Percentiles rank a stretch among this genome's conserved stretches.
These are phyloP conservation scores for Falco cherrug DNA, from an alignment of 2,797 vertebrate genomes.

Conservation along the genomic window DNA sequence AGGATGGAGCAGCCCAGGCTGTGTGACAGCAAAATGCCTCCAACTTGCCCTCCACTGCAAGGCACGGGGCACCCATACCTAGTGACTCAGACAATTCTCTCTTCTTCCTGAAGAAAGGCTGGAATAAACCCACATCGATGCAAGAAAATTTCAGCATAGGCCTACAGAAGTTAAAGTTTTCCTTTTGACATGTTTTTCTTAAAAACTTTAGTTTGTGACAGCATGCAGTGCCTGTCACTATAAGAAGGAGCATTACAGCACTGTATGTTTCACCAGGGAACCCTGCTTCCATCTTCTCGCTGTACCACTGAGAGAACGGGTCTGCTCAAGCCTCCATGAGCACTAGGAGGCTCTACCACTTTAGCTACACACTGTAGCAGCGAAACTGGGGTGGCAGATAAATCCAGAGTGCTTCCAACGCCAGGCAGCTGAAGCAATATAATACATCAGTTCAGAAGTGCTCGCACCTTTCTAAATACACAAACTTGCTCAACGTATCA, in stretches of 20 bases:
- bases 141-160: not conserved
- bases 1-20: not conserved
- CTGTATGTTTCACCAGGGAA: accelerated
- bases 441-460: not conserved
- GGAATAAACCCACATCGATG: not conserved
- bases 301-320: accelerated
- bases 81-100: not conserved
- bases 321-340: accelerated
- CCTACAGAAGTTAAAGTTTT: not conserved
- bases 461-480: not conserved
- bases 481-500: not conserved
- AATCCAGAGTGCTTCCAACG: not conserved
- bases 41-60: not conserved
- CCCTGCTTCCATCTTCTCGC: not conserved
- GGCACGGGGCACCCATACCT: not conserved
- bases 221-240: not conserved
- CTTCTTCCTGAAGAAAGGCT: not conserved
- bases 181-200: not conserved
- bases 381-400: accelerated
- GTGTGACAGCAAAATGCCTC: not conserved
- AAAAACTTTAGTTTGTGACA: not conserved
- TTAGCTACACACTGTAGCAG: not conserved
- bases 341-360: not conserved
- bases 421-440: not conserved
- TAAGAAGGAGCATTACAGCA: not conserved